These are phyloP conservation scores for Tetanocera ferruginea DNA, from an alignment of 2,888 invertebrate species.

Conservation along the genomic window DNA sequence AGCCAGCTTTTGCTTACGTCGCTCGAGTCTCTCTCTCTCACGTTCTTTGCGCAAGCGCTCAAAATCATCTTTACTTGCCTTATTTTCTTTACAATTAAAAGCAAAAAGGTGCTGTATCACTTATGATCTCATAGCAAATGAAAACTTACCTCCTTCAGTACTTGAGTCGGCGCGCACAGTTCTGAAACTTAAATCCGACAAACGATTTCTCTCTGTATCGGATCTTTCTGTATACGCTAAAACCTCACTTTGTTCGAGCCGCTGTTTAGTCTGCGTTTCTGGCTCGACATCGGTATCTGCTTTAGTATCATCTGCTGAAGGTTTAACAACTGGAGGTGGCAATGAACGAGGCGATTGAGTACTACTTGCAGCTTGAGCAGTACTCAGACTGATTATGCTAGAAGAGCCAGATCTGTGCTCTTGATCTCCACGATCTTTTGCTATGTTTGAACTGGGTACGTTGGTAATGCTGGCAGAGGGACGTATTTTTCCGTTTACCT, in stretches of 20 bases:
- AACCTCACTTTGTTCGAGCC: neutral
- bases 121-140: neutral
- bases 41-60: conserved; percentile 76
- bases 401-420: too few species aligned
- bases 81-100: conserved; percentile 4
- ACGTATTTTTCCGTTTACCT: neutral
- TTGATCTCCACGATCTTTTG: too few species aligned
- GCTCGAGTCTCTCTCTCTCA: conserved; percentile 75
- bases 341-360: too few species aligned
- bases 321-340: neutral
- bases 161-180: neutral
- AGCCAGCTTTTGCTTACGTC: conserved; percentile 70
- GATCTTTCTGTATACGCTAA: neutral
- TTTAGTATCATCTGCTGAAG: neutral
- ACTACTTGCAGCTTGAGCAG: too few species aligned
- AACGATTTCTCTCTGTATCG: neutral
- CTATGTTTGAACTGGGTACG: too few species aligned
- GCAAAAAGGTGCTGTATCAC: neutral
- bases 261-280: neutral
- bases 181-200: neutral
- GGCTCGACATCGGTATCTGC: neutral
- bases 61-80: conserved; percentile 75
- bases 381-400: too few species aligned
- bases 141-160: conserved; percentile 2
- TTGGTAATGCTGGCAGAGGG: neutral